Evolutionary conservation across 2,888 invertebrate species (phyloP).

Genomic region (Choristoneura rosaceana): DNA sequence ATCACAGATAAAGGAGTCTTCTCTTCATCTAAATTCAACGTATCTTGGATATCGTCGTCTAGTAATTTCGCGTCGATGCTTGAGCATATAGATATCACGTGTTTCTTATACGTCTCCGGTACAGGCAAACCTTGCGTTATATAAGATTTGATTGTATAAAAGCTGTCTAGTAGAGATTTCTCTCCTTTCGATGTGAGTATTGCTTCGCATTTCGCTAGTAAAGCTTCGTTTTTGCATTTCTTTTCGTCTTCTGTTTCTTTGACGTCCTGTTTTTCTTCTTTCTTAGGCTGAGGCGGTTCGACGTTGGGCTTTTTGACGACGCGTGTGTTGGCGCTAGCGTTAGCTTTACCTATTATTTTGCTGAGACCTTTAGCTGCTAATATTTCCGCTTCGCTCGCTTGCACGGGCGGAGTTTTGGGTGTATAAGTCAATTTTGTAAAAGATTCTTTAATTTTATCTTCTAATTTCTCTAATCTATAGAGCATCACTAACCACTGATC

Average conservation of each 20-base stretch:
- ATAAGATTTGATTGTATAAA: conserved; percentile 75
- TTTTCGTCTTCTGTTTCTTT: conserved; percentile 53
- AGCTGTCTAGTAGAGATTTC: conserved; percentile 71
- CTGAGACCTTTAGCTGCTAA: conserved; percentile 77
- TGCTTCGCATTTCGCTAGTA: conserved; percentile 74
- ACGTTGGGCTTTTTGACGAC: conserved; percentile 57
- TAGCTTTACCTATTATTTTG: conserved; percentile 74
- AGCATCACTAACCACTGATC: conserved; percentile 79
- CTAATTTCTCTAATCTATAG: conserved; percentile 70
- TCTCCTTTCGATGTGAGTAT: conserved; percentile 74
- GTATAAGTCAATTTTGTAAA: conserved; percentile 61
- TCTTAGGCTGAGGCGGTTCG: conserved; percentile 48
- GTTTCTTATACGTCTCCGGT: conserved; percentile 75
- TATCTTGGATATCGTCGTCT: conserved; percentile 69
- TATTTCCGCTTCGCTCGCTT: conserved; percentile 76
- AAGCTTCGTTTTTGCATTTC: conserved; percentile 63
- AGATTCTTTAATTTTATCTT: conserved; percentile 65
- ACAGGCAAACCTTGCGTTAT: conserved; percentile 73
- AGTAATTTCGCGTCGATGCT: conserved; percentile 72
- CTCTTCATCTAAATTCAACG: conserved; percentile 49
- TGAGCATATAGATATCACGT: conserved; percentile 74
- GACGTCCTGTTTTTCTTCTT: conserved; percentile 49
- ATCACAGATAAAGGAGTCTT: conserved; percentile 54
- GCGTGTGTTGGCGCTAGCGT: conserved; percentile 48
- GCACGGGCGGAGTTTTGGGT: conserved; percentile 50